Evolutionary conservation across 2,113 vertebrate species (phyloP), one percentile per base, ranked within the genome.

Genomic region (Mesocricetus auratus): DNA sequence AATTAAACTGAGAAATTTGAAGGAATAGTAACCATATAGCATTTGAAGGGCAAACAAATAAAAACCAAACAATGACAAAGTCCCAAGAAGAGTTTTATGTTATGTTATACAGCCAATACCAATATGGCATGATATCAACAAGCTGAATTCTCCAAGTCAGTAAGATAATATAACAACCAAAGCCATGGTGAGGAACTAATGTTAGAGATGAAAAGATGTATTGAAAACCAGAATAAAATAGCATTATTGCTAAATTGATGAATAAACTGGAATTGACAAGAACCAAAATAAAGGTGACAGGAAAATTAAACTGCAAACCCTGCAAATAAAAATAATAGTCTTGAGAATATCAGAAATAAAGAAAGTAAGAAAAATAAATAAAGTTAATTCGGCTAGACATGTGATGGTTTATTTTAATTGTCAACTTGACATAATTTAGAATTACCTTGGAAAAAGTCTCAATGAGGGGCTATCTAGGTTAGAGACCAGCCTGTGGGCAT

Each of bases 281-380:
- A 22, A 71, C n/a, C 1, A 1, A 83, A 45, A 77, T 8, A 50
- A 11, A 66, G 12, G 0, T 29, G 73, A 8, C 5, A 68, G 31
- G 86, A 96, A 77, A 62, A 62, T 68, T 16, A 93, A 94, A 88
- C 39, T 45, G 45, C 17, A 58, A 60, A 2, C 19, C 33, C 78
- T 21, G 17, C 17, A 71, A 26, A 53, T 33, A 81, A 50, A 45
- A 89, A n/a, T 10, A 15, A n/a, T 60, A 24, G 5, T 12, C 50
- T 81, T 81, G 50, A 81, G 10, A 58, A 39, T 45, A 66, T 66
- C 7, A 47, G 60, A 91, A 96, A 85, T n/a, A 96, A 42, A 5
- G 26, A 96, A 42, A 5, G 26, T 7, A 2, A 85, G 13, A 89
- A 69, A 75, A 33, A 7, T 15, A 42, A 75, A 71, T 33, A 8